phyloP scores from a whole-genome alignment of 2,113 vertebrate species.

The Sorex araneus region DNA sequence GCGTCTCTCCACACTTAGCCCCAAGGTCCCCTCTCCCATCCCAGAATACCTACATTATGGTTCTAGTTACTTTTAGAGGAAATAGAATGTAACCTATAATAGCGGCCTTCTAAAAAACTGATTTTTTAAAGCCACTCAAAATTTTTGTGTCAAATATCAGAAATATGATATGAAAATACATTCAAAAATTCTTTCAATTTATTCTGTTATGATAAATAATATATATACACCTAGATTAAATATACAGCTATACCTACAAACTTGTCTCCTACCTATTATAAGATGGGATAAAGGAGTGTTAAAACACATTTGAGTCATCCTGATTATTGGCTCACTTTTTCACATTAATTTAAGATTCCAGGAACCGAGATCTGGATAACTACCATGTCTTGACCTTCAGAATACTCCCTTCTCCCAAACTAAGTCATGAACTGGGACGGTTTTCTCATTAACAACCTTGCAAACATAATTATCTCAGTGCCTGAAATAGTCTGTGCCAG shows the following conservation, averaged over 20 bases:
- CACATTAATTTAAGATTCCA: slow-evolving; percentile 29
- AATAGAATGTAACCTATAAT: neutral
- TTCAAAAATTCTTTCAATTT: no score
- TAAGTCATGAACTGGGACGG: neutral
- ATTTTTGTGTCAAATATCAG: slow-evolving; percentile 32
- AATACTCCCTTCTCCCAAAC: neutral
- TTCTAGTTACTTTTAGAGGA: neutral
- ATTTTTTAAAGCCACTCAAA: neutral
- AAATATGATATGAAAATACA: slow-evolving; percentile 23
- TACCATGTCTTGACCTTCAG: neutral
- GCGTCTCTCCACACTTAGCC: no score
- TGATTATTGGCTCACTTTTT: slow-evolving; percentile 56
- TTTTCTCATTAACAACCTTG: slow-evolving; percentile 58
- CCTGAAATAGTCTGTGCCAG: neutral
- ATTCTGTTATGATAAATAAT: no score
- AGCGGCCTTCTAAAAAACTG: neutral
- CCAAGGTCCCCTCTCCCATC: no score
- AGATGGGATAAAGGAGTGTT: neutral
- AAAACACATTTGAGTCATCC: neutral
- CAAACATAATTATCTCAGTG: slow-evolving; percentile 18
- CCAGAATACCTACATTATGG: no score
- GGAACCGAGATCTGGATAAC: neutral
- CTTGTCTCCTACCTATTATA: neutral
- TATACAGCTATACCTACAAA: no score
- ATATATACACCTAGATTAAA: neutral